Percentiles rank a stretch among this genome's conserved stretches.
These are phyloP conservation scores for Eulithis testata DNA, from an alignment of 2,888 invertebrate species.

Conservation along the genomic window DNA sequence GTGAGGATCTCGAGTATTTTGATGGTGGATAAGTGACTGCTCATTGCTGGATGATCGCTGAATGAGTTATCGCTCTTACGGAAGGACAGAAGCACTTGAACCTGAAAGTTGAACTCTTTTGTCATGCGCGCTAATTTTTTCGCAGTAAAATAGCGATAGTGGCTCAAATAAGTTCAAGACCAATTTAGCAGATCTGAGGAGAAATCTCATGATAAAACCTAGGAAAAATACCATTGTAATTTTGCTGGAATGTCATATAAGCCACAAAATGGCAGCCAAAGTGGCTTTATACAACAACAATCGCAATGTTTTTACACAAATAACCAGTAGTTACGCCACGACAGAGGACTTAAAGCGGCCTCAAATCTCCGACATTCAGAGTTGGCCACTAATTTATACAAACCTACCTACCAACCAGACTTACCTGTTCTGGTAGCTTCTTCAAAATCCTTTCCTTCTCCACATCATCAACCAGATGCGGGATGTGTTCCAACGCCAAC, in stretches of 20 bases:
- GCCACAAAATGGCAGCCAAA: too few species aligned
- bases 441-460: conserved; percentile 79
- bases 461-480: conserved; percentile 79
- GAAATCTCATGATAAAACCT: too few species aligned
- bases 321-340: too few species aligned
- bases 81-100: conserved; percentile 86
- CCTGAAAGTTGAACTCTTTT: conserved; percentile 61
- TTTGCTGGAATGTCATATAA: too few species aligned
- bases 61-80: conserved; percentile 87
- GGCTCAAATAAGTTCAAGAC: neutral
- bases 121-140: too few species aligned
- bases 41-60: conserved; percentile 86
- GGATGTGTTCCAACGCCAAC: conserved; percentile 82
- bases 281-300: too few species aligned
- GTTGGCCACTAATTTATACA: too few species aligned
- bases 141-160: too few species aligned
- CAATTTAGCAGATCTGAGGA: neutral
- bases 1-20: conserved; percentile 85
- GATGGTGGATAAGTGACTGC: conserved; percentile 85
- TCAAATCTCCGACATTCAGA: too few species aligned
- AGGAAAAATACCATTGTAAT: neutral
- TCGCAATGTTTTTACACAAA: too few species aligned
- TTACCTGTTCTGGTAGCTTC: conserved; percentile 84
- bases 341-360: too few species aligned
- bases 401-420: too few species aligned